These are phyloP conservation scores for Luperina nickerlii DNA, from an alignment of 2,888 invertebrate genomes.

Conservation along the genomic window DNA sequence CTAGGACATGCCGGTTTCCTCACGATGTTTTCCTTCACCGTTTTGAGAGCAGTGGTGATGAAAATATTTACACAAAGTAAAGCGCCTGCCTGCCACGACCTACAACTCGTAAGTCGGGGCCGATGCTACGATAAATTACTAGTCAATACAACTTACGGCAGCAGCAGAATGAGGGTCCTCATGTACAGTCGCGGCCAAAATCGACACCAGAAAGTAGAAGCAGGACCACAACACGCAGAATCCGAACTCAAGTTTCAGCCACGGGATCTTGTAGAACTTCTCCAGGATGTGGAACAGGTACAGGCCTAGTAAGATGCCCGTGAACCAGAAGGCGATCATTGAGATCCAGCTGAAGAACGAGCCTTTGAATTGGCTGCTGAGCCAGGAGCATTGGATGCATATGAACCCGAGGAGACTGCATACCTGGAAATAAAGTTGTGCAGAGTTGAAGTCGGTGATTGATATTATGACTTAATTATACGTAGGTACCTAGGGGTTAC, in stretches of 20 bases:
- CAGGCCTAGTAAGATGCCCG: constrained; percentile 93
- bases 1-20: background rate
- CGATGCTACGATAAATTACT: background rate
- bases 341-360: constrained; percentile 94
- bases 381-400: constrained; percentile 92
- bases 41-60: background rate
- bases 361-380: constrained; percentile 90
- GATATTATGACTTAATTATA: background rate
- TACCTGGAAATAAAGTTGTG: constrained; percentile 82
- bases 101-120: background rate
- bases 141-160: constrained; percentile 91
- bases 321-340: constrained; percentile 96
- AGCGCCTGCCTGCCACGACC: background rate
- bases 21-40: background rate
- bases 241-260: constrained; percentile 95
- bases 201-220: constrained; percentile 94
- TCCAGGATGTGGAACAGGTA: constrained; percentile 97
- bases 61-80: background rate
- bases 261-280: constrained; percentile 95
- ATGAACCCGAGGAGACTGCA: constrained; percentile 95
- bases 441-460: background rate
- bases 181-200: constrained; percentile 91
- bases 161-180: constrained; percentile 92
- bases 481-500: background rate
- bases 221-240: constrained; percentile 94